Conservation (phyloP, 1,140 invertebrate genomes). For the Trichogramma pretiosum region DNA sequence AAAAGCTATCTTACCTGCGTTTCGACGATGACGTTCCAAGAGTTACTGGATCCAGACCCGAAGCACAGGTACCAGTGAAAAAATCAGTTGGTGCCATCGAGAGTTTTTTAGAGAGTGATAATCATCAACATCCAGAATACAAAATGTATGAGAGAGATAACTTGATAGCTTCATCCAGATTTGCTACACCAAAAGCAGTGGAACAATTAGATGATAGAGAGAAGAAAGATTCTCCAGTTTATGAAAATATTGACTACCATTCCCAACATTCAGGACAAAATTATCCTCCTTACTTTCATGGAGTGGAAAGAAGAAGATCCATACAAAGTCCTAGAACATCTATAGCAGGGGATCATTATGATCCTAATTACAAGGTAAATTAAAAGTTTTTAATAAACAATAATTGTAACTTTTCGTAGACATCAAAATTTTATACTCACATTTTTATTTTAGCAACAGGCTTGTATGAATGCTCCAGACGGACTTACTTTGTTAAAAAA, state of each 20-base stretch:
- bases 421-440: background rate
- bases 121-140: slow-evolving; percentile 41
- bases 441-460: background rate
- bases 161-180: slow-evolving; percentile 65
- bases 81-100: slow-evolving; percentile 45
- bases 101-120: slow-evolving; percentile 44
- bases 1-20: slow-evolving; percentile 42
- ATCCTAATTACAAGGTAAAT: slow-evolving; percentile 27
- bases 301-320: slow-evolving; percentile 39
- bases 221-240: slow-evolving; percentile 53
- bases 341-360: slow-evolving; percentile 47
- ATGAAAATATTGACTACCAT: slow-evolving; percentile 76
- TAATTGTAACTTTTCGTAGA: background rate
- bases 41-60: slow-evolving; percentile 32
- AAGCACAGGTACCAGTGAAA: slow-evolving; percentile 39
- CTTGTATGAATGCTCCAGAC: background rate
- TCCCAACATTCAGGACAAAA: slow-evolving; percentile 39
- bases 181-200: slow-evolving; percentile 63
- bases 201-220: slow-evolving; percentile 43
- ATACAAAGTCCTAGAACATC: slow-evolving; percentile 38
- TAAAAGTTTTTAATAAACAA: background rate
- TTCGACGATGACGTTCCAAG: slow-evolving; percentile 34
- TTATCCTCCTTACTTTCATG: slow-evolving; percentile 56
- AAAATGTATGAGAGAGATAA: slow-evolving; percentile 57
- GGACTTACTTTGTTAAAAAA: slow-evolving; percentile 33